Conservation (phyloP, 2,113 vertebrate genomes). For the Arothron firmamentum region DNA sequence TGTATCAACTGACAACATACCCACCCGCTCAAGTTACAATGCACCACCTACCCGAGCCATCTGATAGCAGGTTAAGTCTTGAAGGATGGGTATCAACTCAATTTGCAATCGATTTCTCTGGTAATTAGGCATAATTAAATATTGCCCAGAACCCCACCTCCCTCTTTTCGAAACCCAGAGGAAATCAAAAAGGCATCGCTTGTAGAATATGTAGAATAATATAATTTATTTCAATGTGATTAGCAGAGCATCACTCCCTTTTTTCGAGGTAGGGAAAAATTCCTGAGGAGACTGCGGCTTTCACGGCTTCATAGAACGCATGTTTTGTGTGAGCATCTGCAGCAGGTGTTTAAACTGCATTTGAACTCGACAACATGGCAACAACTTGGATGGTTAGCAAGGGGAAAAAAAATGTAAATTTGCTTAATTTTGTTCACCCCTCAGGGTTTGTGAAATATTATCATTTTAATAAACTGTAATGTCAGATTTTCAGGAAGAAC, state of each 20-base stretch:
- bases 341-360: constrained; percentile 36
- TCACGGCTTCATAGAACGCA: too few relatives aligned
- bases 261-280: background rate
- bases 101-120: constrained; percentile 61
- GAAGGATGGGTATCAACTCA: constrained; percentile 64
- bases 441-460: background rate
- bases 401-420: too few relatives aligned
- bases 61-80: constrained; percentile 63
- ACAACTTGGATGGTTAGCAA: too few relatives aligned
- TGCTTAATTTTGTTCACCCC: too few relatives aligned
- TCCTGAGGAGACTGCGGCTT: background rate
- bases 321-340: constrained; percentile 1
- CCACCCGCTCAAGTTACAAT: constrained; percentile 45
- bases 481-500: background rate
- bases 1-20: constrained; percentile 45
- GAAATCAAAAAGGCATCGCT: constrained; percentile 53
- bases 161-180: constrained; percentile 37
- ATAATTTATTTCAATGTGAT: constrained; percentile 44
- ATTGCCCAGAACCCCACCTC: constrained; percentile 29
- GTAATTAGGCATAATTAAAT: constrained; percentile 68
- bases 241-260: background rate
- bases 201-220: constrained; percentile 48
- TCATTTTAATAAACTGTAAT: constrained; percentile 1
- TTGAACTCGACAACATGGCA: constrained; percentile 26
- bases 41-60: constrained; percentile 26